Evolutionary conservation across 2,797 vertebrate species (phyloP), one percentile per base, ranked within the genome.

Genomic region (Oreochromis grahami): DNA sequence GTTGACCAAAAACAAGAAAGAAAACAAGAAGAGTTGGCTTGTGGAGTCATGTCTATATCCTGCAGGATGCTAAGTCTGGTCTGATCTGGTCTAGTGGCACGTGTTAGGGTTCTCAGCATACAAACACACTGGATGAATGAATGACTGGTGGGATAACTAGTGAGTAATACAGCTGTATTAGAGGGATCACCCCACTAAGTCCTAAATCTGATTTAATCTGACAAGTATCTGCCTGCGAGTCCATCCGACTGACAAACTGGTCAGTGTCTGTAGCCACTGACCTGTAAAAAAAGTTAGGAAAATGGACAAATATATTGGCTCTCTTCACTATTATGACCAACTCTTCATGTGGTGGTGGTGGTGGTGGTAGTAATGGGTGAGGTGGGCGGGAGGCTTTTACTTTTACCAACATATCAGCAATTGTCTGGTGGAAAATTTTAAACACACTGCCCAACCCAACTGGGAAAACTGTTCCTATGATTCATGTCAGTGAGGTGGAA

Each of bases 171-270:
- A 79, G 70, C n/a, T 76, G 55, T 19, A 63, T 56, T 41, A 85
- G 78, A 79, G 53, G 38, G 41, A 76, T 80, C 74, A 53, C 58
- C 50, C 24, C 29, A 17, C 8, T 1, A 32, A 83, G 29, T 80
- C 79, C 51, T 78, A 77, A 88, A 90, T 86, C 50, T 32, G 53
- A 13, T 80, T 83, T 89, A 86, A 87, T 86, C 82, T 78, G 86
- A 36, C 48, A 56, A 17, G 8, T 76, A 80, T 77, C 84, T 78
- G 38, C 43, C 56, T 17, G 36, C 51, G 21, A 13, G 63, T n/a
- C 21, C 10, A 17, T 32, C 26, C 5, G 43, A 83, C 24, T 8
- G 48, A 17, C 74, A 68, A 80, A 7, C 60, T 4, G 15, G 7
- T 38, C 50, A 78, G 36, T 78, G 19, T 52, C 24, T 52, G 19